Evolutionary conservation across 2,888 invertebrate genomes (phyloP).

Genomic region (Campoplex capitator): DNA sequence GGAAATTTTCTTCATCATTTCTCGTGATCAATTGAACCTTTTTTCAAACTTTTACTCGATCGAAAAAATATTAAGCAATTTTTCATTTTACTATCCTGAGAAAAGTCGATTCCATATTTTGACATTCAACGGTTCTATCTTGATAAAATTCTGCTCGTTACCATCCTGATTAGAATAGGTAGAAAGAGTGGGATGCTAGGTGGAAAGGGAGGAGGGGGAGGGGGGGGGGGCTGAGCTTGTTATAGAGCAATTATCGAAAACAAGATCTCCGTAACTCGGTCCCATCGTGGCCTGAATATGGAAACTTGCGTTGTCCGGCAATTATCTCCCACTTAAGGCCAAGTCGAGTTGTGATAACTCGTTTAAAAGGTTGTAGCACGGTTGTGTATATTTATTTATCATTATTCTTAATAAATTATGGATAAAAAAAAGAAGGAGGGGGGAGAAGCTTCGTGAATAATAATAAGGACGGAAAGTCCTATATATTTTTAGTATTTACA

Average conservation of each 20-base stretch:
- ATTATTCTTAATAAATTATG: neutral
- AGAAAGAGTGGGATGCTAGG: neutral
- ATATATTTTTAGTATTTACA: neutral
- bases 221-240: neutral
- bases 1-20: too few species aligned
- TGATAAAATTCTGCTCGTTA: neutral
- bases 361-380: constrained; percentile 12
- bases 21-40: too few species aligned
- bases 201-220: neutral
- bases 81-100: too few species aligned
- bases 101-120: neutral
- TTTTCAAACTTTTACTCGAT: too few species aligned
- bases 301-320: constrained; percentile 65
- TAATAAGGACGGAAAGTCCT: neutral
- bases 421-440: neutral
- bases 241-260: constrained; percentile 63
- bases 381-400: constrained; percentile 31
- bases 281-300: constrained; percentile 67
- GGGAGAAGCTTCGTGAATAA: neutral
- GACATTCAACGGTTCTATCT: neutral
- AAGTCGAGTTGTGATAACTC: constrained; percentile 6
- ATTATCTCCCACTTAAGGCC: constrained; percentile 48
- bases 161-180: neutral
- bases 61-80: too few species aligned
- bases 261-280: constrained; percentile 56